Conservation (phyloP, 2,888 invertebrate species). For the Trypoxylon attenuatum region DNA sequence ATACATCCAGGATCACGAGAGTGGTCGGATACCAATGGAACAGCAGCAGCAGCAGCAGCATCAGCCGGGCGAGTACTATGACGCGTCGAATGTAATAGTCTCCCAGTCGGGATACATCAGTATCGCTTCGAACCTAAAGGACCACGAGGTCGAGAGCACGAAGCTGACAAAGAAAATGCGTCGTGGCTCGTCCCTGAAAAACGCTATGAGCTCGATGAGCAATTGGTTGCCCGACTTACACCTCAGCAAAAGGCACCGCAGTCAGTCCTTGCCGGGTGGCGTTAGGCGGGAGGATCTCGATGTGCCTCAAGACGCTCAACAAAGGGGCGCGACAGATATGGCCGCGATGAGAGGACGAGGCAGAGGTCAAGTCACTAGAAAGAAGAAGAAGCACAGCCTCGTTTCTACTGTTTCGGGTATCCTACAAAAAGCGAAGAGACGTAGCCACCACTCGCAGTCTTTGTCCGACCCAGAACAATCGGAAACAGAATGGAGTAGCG, state of each 20-base stretch:
- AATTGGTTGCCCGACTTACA: constrained; percentile 89
- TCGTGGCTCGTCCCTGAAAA: constrained; percentile 83
- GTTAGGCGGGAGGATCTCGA: constrained; percentile 78
- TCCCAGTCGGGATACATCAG: constrained; percentile 87
- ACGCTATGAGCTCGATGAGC: constrained; percentile 87
- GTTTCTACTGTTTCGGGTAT: constrained; percentile 91
- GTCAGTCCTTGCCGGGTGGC: constrained; percentile 87
- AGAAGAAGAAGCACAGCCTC: constrained; percentile 87
- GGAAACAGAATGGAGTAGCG: constrained; percentile 84
- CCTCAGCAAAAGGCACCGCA: constrained; percentile 85
- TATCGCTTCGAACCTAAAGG: constrained; percentile 82
- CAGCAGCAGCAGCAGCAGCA: constrained; percentile 62
- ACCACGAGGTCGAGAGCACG: constrained; percentile 73
- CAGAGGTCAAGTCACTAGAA: constrained; percentile 69
- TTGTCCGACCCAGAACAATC: constrained; percentile 87
- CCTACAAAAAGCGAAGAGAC: constrained; percentile 88
- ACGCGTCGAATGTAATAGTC: constrained; percentile 80
- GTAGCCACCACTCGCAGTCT: constrained; percentile 79
- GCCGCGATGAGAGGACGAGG: constrained; percentile 53
- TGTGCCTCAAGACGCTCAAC: constrained; percentile 61
- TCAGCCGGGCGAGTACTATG: constrained; percentile 72
- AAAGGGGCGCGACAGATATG: constrained; percentile 58
- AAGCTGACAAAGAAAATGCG: constrained; percentile 82
- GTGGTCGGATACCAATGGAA: constrained; percentile 52
- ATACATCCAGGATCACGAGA: constrained; percentile 63